phyloP scores from a whole-genome alignment of 2,888 invertebrate species.

The Schizotus pectinicornis region DNA sequence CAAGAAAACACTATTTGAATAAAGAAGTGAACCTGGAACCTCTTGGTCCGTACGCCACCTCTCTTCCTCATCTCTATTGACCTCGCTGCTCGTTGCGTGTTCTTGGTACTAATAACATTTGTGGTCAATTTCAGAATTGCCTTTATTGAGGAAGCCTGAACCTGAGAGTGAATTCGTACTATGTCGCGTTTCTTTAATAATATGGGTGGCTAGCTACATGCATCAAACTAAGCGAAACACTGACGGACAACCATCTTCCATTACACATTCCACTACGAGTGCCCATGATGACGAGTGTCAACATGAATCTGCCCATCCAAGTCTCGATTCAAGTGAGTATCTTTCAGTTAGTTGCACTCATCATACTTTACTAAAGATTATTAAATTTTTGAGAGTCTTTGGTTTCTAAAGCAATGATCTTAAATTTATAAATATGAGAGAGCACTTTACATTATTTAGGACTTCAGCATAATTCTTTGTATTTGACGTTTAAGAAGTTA shows the following conservation, averaged over 20 bases:
- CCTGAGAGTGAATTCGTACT: constrained; percentile 70
- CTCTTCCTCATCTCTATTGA: too few relatives aligned
- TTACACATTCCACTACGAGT: constrained; percentile 23
- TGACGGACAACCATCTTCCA: constrained; percentile 40
- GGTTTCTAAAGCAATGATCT: too few relatives aligned
- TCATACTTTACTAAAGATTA: too few relatives aligned
- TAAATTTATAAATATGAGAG: too few relatives aligned
- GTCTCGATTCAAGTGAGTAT: constrained; percentile 66
- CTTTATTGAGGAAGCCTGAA: constrained; percentile 74
- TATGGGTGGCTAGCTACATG: constrained; percentile 87
- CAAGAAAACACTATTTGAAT: too few relatives aligned
- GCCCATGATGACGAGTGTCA: constrained; percentile 60
- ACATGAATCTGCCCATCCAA: constrained; percentile 65
- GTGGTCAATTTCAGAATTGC: constrained; percentile 65
- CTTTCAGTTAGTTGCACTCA: too few relatives aligned
- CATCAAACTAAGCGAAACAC: constrained; percentile 73
- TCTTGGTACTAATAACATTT: neutral
- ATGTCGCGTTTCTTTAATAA: constrained; percentile 85
- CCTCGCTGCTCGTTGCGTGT: too few relatives aligned
- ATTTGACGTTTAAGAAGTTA: too few relatives aligned
- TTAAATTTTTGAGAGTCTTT: neutral
- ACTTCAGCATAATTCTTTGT: too few relatives aligned
- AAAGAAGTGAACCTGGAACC: too few relatives aligned
- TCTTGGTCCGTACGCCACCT: too few relatives aligned
- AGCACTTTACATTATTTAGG: neutral